Evolutionary conservation across 1,140 invertebrate species (phyloP), one percentile per base, ranked within the genome.

Genomic region (Drosophila leontia): DNA sequence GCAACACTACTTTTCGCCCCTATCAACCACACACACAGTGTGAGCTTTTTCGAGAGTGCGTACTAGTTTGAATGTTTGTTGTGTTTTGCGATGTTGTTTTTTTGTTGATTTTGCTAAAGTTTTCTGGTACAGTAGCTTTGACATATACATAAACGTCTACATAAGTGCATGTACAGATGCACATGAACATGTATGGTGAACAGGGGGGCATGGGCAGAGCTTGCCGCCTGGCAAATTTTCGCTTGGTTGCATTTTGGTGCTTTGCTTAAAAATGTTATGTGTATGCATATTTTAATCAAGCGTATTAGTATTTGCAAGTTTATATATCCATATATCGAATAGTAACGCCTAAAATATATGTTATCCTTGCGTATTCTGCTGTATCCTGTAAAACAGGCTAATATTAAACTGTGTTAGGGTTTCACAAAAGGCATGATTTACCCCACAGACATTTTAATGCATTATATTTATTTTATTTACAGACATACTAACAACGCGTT

Each of bases 211-310:
- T 56, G 19, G 9, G 37, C 50, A 75, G 48, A 67, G 47, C 56
- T 56, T 75, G 51, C 71, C 41, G 62, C 55, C 34, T 23, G 51
- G 55, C 74, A 53, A 75, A 76, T 77, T 76, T 65, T 77, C 56
- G 74, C 61, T 78, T 55, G 56, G 72, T 42, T 77, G 74, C 75
- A 60, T 59, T 77, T 77, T 57, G 59, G 60, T 51, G 26, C 39
- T 75, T 75, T 55, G 69, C 69, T 75, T 56, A 56, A 56, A 63
- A 75, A 75, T 75, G 64, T 75, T 75, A 75, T 75, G 59, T 75
- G 72, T 77, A 77, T 76, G 74, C 74, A 77, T 59, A 77, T 77
- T 77, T 77, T 35, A 53, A 58, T 53, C n/a, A 41, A 47, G 34
- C 32, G 42, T 37, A 70, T 69, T 8, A 23, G 45, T 35, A 60